These are phyloP conservation scores for Resseliella maxima DNA, from an alignment of 2,888 invertebrate genomes.

Conservation along the genomic window DNA sequence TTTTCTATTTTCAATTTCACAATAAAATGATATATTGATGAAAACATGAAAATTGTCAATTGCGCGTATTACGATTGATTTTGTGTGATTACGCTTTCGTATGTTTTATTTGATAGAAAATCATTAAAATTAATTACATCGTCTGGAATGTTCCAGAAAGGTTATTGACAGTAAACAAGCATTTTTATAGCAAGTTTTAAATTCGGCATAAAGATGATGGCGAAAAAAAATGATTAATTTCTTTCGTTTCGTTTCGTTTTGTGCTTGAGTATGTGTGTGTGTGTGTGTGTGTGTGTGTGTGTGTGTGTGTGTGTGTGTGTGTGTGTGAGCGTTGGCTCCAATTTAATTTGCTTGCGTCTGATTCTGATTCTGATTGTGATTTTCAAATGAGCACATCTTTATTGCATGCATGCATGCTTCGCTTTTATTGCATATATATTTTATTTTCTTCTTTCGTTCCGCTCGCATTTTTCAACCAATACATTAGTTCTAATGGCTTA, in stretches of 20 bases:
- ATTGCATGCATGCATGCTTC: background rate
- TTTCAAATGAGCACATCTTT: background rate
- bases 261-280: background rate
- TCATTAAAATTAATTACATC: slow-evolving; percentile 49
- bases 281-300: too few species aligned
- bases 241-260: background rate
- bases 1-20: background rate
- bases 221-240: slow-evolving; percentile 40
- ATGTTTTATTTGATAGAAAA: slow-evolving; percentile 12
- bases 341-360: background rate
- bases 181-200: background rate
- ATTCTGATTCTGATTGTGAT: background rate
- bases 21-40: slow-evolving; percentile 42
- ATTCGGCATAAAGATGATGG: background rate
- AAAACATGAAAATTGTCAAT: slow-evolving; percentile 27
- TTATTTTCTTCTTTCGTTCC: background rate
- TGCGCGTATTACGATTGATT: background rate
- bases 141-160: background rate
- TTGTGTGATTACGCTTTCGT: background rate
- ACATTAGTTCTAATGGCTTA: background rate
- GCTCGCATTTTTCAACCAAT: background rate
- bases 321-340: background rate
- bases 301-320: too few species aligned
- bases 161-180: slow-evolving; percentile 29
- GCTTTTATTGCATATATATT: too few species aligned